phyloP scores from a whole-genome alignment of 2,113 vertebrate species.

The Pachypanchax playfairii region DNA sequence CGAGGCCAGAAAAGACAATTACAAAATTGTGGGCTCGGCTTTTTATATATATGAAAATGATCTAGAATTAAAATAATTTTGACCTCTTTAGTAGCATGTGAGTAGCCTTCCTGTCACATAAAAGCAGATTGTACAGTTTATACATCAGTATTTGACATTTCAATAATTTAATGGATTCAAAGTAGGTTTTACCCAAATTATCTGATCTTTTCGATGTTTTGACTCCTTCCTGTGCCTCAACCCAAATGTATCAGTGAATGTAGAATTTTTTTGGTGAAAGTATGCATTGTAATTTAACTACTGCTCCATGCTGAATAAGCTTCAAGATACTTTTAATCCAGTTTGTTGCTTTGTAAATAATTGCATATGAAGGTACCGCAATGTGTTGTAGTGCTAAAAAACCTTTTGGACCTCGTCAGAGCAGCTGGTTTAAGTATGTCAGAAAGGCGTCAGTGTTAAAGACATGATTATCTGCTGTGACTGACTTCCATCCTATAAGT shows the following conservation, averaged over 20 bases:
- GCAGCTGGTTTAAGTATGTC: no score
- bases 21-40: neutral
- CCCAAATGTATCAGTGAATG: neutral
- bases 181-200: neutral
- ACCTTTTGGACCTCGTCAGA: neutral
- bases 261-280: neutral
- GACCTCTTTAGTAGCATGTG: no score
- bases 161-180: neutral
- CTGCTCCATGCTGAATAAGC: neutral
- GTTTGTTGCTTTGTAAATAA: conserved; percentile 37
- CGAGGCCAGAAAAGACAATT: no score
- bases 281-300: neutral
- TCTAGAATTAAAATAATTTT: no score
- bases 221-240: neutral
- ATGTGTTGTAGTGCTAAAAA: conserved; percentile 10
- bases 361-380: conserved; percentile 40
- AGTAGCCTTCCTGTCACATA: no score
- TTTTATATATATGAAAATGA: no score
- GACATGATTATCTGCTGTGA: neutral
- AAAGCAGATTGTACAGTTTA: no score
- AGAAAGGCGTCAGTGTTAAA: no score
- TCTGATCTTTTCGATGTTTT: neutral
- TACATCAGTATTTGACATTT: neutral
- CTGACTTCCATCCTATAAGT: no score
- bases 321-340: conserved; percentile 1